These are phyloP conservation scores for Nephrotoma appendiculata DNA, from an alignment of 2,888 invertebrate genomes.

Conservation along the genomic window DNA sequence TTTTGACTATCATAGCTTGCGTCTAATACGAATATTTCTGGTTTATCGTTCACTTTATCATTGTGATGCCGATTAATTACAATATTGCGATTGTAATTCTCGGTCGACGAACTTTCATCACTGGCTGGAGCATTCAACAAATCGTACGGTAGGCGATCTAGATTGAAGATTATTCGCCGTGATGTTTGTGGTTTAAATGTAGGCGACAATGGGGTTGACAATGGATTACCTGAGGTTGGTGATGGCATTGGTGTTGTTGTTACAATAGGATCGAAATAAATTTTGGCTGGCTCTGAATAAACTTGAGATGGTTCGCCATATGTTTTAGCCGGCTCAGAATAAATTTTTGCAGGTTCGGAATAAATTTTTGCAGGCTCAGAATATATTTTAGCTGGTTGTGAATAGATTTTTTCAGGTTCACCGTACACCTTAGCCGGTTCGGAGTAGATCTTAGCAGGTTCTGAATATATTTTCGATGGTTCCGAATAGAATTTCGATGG, in stretches of 20 bases:
- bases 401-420: constrained; percentile 36
- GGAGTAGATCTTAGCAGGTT: constrained; percentile 40
- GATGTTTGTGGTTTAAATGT: constrained; percentile 14
- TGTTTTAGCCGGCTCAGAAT: constrained; percentile 35
- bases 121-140: constrained; percentile 27
- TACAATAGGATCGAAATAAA: constrained; percentile 41
- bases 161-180: constrained; percentile 29
- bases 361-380: constrained; percentile 42
- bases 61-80: neutral
- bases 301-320: constrained; percentile 45
- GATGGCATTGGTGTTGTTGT: constrained; percentile 14
- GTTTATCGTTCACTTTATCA: neutral
- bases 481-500: constrained; percentile 38
- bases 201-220: constrained; percentile 9
- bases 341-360: constrained; percentile 36
- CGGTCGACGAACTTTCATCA: constrained; percentile 11
- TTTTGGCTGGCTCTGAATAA: constrained; percentile 42
- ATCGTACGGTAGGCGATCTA: constrained; percentile 31
- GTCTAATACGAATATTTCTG: neutral
- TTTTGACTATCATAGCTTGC: neutral
- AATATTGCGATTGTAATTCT: neutral
- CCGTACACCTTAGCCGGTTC: constrained; percentile 36
- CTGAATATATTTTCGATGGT: constrained; percentile 36
- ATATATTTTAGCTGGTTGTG: constrained; percentile 44
- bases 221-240: constrained; percentile 11